These are phyloP conservation scores for Stigmatopora argus DNA, from an alignment of 2,113 vertebrate species.

Conservation along the genomic window DNA sequence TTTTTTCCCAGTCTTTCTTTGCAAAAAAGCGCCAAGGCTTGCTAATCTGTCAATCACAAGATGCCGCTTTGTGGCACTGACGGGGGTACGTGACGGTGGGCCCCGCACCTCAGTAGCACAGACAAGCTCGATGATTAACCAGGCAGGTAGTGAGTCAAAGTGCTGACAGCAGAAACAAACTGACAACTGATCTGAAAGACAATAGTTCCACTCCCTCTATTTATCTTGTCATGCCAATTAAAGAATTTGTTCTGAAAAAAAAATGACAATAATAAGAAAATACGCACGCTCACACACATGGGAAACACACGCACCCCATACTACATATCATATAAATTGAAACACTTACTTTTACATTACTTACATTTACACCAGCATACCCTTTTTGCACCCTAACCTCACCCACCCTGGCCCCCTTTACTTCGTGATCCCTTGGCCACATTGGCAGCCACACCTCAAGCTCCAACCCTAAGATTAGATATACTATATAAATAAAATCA, in stretches of 20 bases:
- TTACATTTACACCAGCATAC: no score
- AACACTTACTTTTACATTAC: no score
- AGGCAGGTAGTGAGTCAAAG: constrained; percentile 73
- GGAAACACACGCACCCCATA: no score
- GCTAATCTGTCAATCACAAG: constrained; percentile 75
- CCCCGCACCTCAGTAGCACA: constrained; percentile 57
- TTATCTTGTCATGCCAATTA: constrained; percentile 73
- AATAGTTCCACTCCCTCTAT: constrained; percentile 66
- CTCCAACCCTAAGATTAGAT: no score
- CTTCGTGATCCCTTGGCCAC: no score
- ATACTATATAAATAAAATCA: no score
- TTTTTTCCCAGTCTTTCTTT: constrained; percentile 45
- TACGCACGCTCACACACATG: no score
- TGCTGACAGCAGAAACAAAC: constrained; percentile 67
- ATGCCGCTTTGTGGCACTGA: constrained; percentile 60
- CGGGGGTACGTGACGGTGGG: constrained; percentile 45
- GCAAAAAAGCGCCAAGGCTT: constrained; percentile 62
- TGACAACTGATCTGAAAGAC: constrained; percentile 77
- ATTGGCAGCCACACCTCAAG: no score
- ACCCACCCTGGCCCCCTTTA: no score
- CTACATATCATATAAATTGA: no score
- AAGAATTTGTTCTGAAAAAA: constrained; percentile 40
- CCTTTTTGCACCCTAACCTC: no score
- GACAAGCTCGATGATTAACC: constrained; percentile 74
- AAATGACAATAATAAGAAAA: no score